Conservation (phyloP, 2,797 vertebrate genomes). For the Coluber constrictor region DNA sequence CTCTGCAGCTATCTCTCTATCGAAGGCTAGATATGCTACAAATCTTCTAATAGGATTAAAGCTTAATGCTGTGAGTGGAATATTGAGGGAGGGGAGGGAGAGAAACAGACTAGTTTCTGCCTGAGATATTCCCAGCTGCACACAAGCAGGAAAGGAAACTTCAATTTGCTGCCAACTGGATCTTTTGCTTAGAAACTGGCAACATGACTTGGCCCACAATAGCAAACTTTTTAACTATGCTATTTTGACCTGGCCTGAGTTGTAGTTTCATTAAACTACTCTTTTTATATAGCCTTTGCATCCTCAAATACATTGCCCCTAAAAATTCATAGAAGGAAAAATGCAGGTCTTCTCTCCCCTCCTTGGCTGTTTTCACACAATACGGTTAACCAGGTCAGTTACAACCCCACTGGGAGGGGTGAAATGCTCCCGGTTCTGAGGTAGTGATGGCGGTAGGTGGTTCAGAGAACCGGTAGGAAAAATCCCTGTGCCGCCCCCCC, state of each 20-base stretch:
- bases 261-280: constrained; percentile 69
- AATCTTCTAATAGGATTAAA: constrained; percentile 63
- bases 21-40: constrained; percentile 47
- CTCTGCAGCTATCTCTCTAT: constrained; percentile 52
- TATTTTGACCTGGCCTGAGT: constrained; percentile 78
- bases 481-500: no score
- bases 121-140: constrained; percentile 58
- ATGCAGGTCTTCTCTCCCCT: not conserved
- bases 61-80: constrained; percentile 61
- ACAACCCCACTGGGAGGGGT: not conserved
- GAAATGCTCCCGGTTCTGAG: no score
- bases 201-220: constrained; percentile 72
- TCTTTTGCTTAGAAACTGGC: constrained; percentile 72
- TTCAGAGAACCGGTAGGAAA: no score
- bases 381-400: not conserved
- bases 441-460: no score
- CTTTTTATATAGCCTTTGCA: constrained; percentile 60
- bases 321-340: not conserved
- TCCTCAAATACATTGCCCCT: constrained; percentile 59
- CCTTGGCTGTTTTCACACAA: not conserved
- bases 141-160: constrained; percentile 63
- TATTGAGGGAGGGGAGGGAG: not conserved
- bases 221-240: constrained; percentile 73
- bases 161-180: constrained; percentile 69
- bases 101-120: constrained; percentile 40